Conservation (phyloP, 2,888 invertebrate genomes). For the Bhutanitis thaidina region DNA sequence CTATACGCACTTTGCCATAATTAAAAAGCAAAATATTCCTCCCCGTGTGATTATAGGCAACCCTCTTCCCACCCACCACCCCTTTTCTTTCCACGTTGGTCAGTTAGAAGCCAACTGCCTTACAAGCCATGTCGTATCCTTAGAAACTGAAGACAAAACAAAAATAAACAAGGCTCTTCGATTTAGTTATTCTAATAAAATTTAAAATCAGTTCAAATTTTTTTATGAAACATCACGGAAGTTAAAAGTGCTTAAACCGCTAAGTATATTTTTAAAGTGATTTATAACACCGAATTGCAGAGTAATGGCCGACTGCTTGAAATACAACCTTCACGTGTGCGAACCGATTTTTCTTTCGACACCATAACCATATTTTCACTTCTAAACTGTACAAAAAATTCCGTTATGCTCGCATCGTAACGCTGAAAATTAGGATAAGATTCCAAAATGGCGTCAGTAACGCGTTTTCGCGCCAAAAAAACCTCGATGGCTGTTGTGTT, state of each 20-base stretch:
- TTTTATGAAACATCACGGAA: no score
- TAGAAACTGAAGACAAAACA: slow-evolving; percentile 73
- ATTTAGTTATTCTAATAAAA: slow-evolving; percentile 17
- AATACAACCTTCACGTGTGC: slow-evolving; percentile 49
- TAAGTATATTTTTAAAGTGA: slow-evolving; percentile 20
- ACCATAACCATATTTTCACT: slow-evolving; percentile 38
- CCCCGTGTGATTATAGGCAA: slow-evolving; percentile 59
- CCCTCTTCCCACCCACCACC: slow-evolving; percentile 43
- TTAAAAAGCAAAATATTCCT: slow-evolving; percentile 77
- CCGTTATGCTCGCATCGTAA: background rate
- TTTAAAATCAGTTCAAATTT: background rate
- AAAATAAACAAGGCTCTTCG: slow-evolving; percentile 64
- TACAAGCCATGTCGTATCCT: slow-evolving; percentile 65
- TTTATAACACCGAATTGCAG: slow-evolving; percentile 14
- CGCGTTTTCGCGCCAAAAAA: slow-evolving; percentile 70
- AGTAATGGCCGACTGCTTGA: slow-evolving; percentile 44
- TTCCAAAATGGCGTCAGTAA: slow-evolving; percentile 55
- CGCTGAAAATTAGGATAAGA: background rate
- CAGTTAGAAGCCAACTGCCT: slow-evolving; percentile 67
- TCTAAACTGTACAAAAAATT: slow-evolving; percentile 21
- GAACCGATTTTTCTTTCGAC: slow-evolving; percentile 33
- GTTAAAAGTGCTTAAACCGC: background rate
- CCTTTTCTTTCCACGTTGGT: slow-evolving; percentile 69
- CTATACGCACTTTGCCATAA: slow-evolving; percentile 67
- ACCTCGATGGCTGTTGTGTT: slow-evolving; percentile 53